phyloP scores from a whole-genome alignment of 2,888 invertebrate species.

The Lomographa bimaculata region DNA sequence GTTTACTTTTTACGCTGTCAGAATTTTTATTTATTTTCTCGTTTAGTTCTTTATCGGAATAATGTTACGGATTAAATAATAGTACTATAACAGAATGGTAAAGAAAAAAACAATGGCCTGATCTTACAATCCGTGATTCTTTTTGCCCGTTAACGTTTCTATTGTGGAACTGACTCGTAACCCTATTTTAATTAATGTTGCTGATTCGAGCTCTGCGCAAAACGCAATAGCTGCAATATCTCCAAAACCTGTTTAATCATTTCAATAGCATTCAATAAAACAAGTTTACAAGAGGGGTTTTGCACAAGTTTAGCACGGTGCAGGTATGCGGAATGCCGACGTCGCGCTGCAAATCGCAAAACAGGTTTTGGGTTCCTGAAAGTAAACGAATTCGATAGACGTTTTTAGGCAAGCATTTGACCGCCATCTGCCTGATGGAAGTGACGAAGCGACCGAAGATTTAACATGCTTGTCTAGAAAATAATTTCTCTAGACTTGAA shows the following conservation, averaged over 20 bases:
- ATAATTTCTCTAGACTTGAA: too few relatives aligned
- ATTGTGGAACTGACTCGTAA: slow-evolving; percentile 33
- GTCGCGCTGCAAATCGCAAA: slow-evolving; percentile 55
- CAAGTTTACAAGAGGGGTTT: slow-evolving; percentile 52
- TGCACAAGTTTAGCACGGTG: slow-evolving; percentile 55
- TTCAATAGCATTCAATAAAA: slow-evolving; percentile 36
- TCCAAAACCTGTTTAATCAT: slow-evolving; percentile 36
- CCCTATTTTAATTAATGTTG: slow-evolving; percentile 40
- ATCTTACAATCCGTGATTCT: too few relatives aligned
- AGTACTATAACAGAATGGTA: too few relatives aligned
- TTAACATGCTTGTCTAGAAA: too few relatives aligned
- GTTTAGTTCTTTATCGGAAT: too few relatives aligned
- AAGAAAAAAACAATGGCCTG: too few relatives aligned
- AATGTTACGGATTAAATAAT: too few relatives aligned
- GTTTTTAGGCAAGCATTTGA: too few relatives aligned
- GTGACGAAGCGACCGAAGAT: too few relatives aligned
- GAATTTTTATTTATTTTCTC: too few relatives aligned
- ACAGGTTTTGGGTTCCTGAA: slow-evolving; percentile 57
- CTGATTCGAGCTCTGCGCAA: slow-evolving; percentile 47
- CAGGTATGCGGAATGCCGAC: slow-evolving; percentile 73
- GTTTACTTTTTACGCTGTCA: too few relatives aligned
- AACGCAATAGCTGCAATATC: slow-evolving; percentile 31
- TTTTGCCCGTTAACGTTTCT: slow-evolving; percentile 3
- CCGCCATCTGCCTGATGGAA: too few relatives aligned
- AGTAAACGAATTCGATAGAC: slow-evolving; percentile 40